Conservation (phyloP, 1,140 invertebrate species). For the Scaptomyza graminum region DNA sequence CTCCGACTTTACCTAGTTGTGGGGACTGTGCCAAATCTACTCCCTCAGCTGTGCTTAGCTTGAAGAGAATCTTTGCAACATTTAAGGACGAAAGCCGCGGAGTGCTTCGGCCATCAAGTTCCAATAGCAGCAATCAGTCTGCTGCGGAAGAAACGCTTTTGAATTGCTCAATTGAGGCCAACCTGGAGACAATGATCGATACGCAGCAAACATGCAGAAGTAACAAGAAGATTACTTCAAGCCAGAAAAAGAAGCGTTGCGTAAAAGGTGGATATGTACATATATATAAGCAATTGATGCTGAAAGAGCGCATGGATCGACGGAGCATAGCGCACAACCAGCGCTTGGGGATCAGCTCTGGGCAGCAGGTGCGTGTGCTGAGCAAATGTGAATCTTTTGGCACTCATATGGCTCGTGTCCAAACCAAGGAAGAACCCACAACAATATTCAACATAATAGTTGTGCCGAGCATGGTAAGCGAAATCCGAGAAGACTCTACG, state of each 20-base stretch:
- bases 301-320: slow-evolving; percentile 29
- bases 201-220: background rate
- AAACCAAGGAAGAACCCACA: background rate
- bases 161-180: slow-evolving; percentile 19
- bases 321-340: slow-evolving; percentile 30
- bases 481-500: background rate
- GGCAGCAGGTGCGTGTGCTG: slow-evolving; percentile 15
- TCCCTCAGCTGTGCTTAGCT: background rate
- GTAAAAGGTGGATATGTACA: slow-evolving; percentile 37
- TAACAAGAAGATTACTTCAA: background rate
- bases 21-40: background rate
- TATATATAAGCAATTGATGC: slow-evolving; percentile 20
- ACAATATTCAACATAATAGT: slow-evolving; percentile 33
- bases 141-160: background rate
- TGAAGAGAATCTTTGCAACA: slow-evolving; percentile 3
- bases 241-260: slow-evolving; percentile 9
- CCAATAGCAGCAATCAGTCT: background rate
- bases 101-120: background rate
- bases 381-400: slow-evolving; percentile 32
- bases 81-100: slow-evolving; percentile 4
- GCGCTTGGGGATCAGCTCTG: slow-evolving; percentile 24
- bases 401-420: slow-evolving; percentile 24
- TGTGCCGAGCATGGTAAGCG: background rate
- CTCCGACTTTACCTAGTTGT: background rate
- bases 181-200: slow-evolving; percentile 8